These are phyloP conservation scores for Zoanthus solanderi DNA, from an alignment of 92 coral and sea anemone species.

Conservation along the genomic window DNA sequence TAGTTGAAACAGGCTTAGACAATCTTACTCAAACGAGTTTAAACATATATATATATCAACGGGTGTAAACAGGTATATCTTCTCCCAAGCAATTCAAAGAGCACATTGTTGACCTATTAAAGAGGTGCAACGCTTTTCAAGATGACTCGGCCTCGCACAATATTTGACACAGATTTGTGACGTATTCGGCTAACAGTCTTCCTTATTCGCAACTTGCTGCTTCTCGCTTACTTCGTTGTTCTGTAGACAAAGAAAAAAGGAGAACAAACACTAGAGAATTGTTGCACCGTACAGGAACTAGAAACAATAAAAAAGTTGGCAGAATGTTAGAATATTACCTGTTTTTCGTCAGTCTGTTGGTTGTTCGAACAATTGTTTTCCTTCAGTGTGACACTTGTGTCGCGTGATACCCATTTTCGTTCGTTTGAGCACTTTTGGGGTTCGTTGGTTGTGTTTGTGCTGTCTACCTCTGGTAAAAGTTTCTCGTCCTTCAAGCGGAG, in stretches of 20 bases:
- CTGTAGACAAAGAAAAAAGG: neutral
- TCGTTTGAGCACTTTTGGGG: neutral
- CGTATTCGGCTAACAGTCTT: neutral
- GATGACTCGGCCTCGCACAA: neutral
- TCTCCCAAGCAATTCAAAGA: too few species aligned
- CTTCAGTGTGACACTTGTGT: neutral
- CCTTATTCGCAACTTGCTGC: neutral
- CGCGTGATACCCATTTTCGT: neutral
- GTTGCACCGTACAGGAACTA: neutral
- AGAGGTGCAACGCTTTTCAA: neutral
- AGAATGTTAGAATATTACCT: neutral
- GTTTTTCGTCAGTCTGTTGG: slow-evolving; percentile 7
- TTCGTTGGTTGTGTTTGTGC: neutral
- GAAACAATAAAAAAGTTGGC: neutral
- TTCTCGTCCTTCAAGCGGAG: slow-evolving; percentile 50
- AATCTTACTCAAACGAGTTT: too few species aligned
- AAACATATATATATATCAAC: too few species aligned
- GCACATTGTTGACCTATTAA: neutral
- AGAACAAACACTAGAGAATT: neutral
- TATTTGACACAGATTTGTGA: neutral
- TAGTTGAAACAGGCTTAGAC: too few species aligned
- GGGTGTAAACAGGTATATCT: too few species aligned
- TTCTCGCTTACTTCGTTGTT: slow-evolving; percentile 13
- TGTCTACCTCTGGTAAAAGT: neutral
- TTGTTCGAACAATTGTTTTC: slow-evolving; percentile 2